Percentiles rank a stretch among this genome's conserved stretches.
These are phyloP conservation scores for Bufo bufo DNA, from an alignment of 2,113 vertebrate genomes.

Conservation along the genomic window DNA sequence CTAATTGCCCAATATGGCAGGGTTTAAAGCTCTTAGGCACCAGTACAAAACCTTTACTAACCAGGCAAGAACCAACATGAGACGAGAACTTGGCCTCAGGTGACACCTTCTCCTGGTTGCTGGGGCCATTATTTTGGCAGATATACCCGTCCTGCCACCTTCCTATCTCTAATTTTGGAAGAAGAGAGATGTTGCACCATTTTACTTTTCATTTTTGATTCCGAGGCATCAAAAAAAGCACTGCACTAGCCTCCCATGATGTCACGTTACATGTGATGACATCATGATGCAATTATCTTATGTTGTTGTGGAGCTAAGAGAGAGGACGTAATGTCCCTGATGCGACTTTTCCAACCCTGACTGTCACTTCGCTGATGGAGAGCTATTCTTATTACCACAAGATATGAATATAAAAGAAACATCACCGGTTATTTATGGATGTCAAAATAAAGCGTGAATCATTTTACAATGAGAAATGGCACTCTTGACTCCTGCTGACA, in stretches of 20 bases:
- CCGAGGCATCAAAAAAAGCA: not conserved
- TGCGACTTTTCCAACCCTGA: not conserved
- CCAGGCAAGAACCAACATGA: no score
- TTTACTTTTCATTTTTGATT: no score
- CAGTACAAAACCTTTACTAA: no score
- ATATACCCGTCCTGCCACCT: no score
- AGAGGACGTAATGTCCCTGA: not conserved
- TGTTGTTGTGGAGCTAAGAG: not conserved
- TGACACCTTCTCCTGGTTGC: no score
- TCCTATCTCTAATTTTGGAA: no score
- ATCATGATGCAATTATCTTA: not conserved
- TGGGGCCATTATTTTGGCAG: no score
- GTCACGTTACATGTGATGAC: not conserved
- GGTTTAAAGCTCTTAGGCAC: no score
- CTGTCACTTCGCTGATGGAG: not conserved
- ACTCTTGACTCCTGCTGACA: not conserved
- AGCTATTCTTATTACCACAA: not conserved
- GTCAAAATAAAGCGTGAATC: not conserved
- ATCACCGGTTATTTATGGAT: not conserved
- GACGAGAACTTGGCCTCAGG: no score
- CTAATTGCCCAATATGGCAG: no score
- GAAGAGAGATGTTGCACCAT: no score
- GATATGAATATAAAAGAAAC: not conserved
- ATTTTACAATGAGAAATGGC: not conserved
- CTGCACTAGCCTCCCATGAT: not conserved